These are phyloP conservation scores for Phalangium opilio DNA, from an alignment of 2,888 invertebrate genomes.

Conservation along the genomic window DNA sequence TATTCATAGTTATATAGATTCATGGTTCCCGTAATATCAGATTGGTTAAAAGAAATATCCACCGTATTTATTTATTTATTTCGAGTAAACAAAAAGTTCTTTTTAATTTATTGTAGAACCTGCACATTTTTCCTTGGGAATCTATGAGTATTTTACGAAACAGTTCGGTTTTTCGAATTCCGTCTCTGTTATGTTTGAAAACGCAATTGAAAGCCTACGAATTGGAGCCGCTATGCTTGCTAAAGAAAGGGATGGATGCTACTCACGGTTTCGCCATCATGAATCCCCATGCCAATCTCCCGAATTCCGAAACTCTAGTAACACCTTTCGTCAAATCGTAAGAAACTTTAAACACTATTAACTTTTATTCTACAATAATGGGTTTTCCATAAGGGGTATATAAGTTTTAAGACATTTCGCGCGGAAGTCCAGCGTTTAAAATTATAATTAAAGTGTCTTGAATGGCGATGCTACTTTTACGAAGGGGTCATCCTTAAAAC, in stretches of 20 bases:
- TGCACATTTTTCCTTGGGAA: constrained; percentile 69
- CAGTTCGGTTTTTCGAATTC: constrained; percentile 57
- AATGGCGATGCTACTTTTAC: too few species aligned
- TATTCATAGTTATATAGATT: too few species aligned
- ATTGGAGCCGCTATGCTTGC: constrained; percentile 2
- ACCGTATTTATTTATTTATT: too few species aligned
- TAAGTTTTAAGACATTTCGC: too few species aligned
- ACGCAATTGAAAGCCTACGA: constrained; percentile 7
- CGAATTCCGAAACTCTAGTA: too few species aligned
- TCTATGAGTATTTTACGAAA: constrained; percentile 45
- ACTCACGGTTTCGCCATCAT: constrained; percentile 44
- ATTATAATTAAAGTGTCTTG: too few species aligned
- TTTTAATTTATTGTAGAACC: constrained; percentile 43
- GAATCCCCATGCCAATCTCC: constrained; percentile 39
- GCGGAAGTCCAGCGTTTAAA: too few species aligned
- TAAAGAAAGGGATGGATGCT: constrained; percentile 36
- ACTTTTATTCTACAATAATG: not conserved
- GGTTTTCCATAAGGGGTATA: not conserved
- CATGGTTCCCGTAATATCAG: too few species aligned
- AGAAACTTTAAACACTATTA: not conserved
- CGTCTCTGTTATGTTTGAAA: constrained; percentile 39
- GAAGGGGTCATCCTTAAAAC: too few species aligned
- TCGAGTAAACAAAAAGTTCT: too few species aligned
- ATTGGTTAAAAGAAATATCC: too few species aligned
- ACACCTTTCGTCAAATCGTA: not conserved